Percentiles rank a stretch among this genome's conserved stretches.
Evolutionary conservation across 2,797 vertebrate species (phyloP).

Genomic region (Gymnocypris eckloni): DNA sequence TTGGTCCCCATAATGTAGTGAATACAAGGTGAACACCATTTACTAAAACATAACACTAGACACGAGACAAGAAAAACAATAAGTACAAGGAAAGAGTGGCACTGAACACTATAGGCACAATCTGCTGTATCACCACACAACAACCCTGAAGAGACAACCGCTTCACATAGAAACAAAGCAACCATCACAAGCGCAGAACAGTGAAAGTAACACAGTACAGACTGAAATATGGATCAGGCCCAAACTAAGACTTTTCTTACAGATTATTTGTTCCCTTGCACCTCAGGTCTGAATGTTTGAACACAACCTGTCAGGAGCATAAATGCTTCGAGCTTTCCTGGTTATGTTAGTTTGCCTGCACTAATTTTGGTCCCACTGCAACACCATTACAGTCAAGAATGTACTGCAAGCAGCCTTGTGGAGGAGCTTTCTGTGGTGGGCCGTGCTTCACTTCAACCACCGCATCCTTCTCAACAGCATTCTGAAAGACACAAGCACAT

Average conservation of each 20-base stretch:
- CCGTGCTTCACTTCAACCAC: conserved; percentile 82
- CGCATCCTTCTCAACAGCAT: conserved; percentile 84
- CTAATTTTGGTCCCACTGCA: conserved; percentile 94
- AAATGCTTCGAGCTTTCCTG: neutral
- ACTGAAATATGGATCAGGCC: conserved; percentile 92
- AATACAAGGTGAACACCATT: conserved; percentile 71
- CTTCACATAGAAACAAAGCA: conserved; percentile 86
- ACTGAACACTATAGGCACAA: conserved; percentile 89
- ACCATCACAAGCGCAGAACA: conserved; percentile 91
- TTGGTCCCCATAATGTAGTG: neutral
- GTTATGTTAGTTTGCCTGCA: conserved; percentile 84
- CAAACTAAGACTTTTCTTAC: conserved; percentile 67
- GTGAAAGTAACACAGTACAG: conserved; percentile 94
- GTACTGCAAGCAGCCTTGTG: conserved; percentile 99
- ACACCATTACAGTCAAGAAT: conserved; percentile 99
- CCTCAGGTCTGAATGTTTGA: conserved; percentile 75
- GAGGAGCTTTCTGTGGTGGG: conserved; percentile 82
- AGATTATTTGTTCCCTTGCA: conserved; percentile 77
- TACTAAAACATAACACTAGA: conserved; percentile 62
- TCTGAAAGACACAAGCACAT: conserved; percentile 79
- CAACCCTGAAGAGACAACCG: conserved; percentile 85
- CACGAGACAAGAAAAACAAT: conserved; percentile 46
- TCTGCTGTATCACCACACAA: conserved; percentile 87
- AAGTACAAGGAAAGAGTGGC: conserved; percentile 81
- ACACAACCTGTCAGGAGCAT: conserved; percentile 73